Evolutionary conservation across 2,113 vertebrate species (phyloP).

Genomic region (Misgurnus anguillicaudatus): DNA sequence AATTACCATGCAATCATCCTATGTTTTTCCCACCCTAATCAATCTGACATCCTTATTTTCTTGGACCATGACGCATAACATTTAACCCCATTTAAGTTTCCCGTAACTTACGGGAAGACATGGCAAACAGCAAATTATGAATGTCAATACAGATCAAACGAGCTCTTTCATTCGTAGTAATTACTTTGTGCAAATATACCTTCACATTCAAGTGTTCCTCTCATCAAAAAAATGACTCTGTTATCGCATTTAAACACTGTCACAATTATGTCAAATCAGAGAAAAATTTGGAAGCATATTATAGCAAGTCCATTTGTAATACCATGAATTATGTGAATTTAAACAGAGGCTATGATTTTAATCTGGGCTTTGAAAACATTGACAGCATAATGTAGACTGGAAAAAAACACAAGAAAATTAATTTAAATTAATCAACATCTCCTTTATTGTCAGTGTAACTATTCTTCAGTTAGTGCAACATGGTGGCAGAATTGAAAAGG

Average conservation of each 20-base stretch:
- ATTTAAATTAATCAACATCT: not conserved
- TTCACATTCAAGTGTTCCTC: conserved; percentile 50
- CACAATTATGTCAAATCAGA: conserved; percentile 53
- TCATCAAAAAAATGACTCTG: conserved; percentile 39
- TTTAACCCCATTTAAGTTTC: conserved; percentile 55
- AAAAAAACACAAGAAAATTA: not conserved
- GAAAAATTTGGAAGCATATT: conserved; percentile 29
- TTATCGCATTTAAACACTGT: conserved; percentile 41
- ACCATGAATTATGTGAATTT: not conserved
- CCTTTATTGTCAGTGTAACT: not conserved
- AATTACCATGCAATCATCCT: conserved; percentile 38
- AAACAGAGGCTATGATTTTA: not conserved
- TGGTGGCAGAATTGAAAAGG: conserved; percentile 21
- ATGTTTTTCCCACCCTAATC: conserved; percentile 34
- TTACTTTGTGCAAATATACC: conserved; percentile 58
- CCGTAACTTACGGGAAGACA: conserved; percentile 31
- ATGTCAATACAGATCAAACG: conserved; percentile 60
- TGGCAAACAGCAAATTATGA: conserved; percentile 53
- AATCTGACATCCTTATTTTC: conserved; percentile 44
- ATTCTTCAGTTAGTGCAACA: conserved; percentile 1
- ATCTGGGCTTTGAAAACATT: not conserved
- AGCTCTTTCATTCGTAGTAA: conserved; percentile 55
- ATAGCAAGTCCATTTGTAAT: not conserved
- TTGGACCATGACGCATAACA: conserved; percentile 42
- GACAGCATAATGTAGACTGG: not conserved